Percentiles rank a stretch among this genome's conserved stretches.
Evolutionary conservation across 1,140 invertebrate genomes (phyloP).

Genomic region (Dinothrombium tinctorium): DNA sequence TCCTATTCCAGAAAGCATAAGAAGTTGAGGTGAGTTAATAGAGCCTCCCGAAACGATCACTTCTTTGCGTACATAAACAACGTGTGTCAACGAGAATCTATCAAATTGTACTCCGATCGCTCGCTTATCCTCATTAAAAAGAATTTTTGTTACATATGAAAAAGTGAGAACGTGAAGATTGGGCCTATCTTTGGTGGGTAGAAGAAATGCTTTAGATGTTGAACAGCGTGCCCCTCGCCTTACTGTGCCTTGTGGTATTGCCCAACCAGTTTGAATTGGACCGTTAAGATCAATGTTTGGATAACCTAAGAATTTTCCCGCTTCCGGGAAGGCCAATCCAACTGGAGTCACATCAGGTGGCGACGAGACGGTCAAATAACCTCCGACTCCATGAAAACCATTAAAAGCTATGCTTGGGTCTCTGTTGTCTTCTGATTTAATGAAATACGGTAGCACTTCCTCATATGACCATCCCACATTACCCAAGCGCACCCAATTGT

Average conservation of each 20-base stretch:
- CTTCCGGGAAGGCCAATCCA: constrained; percentile 52
- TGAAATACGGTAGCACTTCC: constrained; percentile 41
- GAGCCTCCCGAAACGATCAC: constrained; percentile 55
- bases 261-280: constrained; percentile 35
- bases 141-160: constrained; percentile 51
- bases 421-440: constrained; percentile 46
- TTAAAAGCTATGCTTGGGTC: constrained; percentile 5
- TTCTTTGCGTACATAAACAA: constrained; percentile 42
- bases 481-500: constrained; percentile 53
- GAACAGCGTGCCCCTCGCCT: constrained; percentile 65
- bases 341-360: constrained; percentile 52
- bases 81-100: constrained; percentile 32
- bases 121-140: constrained; percentile 53
- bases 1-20: constrained; percentile 78
- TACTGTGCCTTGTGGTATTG: constrained; percentile 48
- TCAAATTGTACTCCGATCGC: constrained; percentile 50
- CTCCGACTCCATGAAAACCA: constrained; percentile 46
- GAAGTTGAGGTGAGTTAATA: constrained; percentile 50
- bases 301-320: constrained; percentile 51
- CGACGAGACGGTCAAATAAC: constrained; percentile 59
- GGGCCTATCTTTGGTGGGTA: constrained; percentile 45
- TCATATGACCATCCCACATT: constrained; percentile 72
- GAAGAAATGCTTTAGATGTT: constrained; percentile 62
- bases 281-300: constrained; percentile 56
- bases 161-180: constrained; percentile 70